Evolutionary conservation across 2,888 invertebrate genomes (phyloP), one percentile per base, ranked within the genome.

Genomic region (Ceratothoa steindachneri): DNA sequence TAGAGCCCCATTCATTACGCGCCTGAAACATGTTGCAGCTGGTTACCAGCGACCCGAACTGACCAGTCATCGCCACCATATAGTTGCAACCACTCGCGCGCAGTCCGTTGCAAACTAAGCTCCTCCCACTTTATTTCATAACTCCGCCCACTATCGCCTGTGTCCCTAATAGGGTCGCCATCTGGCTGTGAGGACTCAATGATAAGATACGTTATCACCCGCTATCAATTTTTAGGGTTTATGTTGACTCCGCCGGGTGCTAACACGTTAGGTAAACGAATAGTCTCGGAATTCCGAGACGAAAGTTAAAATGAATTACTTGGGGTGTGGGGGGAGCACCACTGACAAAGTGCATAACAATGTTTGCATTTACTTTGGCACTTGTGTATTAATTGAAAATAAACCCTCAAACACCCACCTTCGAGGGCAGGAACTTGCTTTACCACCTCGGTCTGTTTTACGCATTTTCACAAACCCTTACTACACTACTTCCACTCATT

Each of bases 191-290:
- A n/a, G n/a, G n/a, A n/a, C n/a, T 41, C 15, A 41, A 55, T 24
- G 60, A 60, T 60, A 60, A 60, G 60, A 60, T 60, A 60, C 9
- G 60, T 60, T 60, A 60, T 60, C 60, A 24, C 19, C 27, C 24
- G 19, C 24, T 60, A 60, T 60, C 60, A 60, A n/a, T 22, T 60
- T 60, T 60, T n/a, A 60, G 12, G 60, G n/a, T n/a, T n/a, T n/a
- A n/a, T 60, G 60, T 60, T 60, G 60, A 60, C 60, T 24, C 12
- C 1, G 60, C 24, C 24, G 2, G 12, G 60, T 60, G 60, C 24
- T 60, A 60, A 60, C 60, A 22, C 22, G 55, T 2, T 22, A 60
- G 60, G 60, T 60, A 60, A 60, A 60, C 60, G 24, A 12, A 1
- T 24, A n/a, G 12, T 60, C 1, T 60, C 60, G 12, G 27, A 24